phyloP scores from a whole-genome alignment of 2,797 vertebrate species.

The Hemitrygon akajei region DNA sequence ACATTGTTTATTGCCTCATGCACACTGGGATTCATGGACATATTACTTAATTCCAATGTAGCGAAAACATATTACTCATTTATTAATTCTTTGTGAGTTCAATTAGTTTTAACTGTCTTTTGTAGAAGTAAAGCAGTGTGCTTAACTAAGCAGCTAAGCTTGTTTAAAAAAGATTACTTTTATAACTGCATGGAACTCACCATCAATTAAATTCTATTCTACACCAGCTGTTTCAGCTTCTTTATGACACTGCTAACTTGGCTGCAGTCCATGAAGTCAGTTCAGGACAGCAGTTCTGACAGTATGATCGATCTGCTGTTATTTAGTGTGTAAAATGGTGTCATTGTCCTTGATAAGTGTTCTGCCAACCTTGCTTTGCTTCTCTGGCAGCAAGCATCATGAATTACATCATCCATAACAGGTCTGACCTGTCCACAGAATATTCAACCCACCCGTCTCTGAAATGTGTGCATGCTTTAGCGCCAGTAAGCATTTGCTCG shows the following conservation, averaged over 20 bases:
- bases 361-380: constrained; percentile 25
- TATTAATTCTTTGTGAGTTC: background rate
- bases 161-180: constrained; percentile 16
- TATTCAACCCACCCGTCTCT: background rate
- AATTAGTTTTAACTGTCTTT: too few relatives aligned
- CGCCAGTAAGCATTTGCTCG: background rate
- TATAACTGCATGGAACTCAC: background rate
- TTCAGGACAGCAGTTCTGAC: background rate
- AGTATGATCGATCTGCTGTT: constrained; percentile 26
- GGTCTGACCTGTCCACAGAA: background rate
- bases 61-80: background rate
- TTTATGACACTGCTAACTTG: constrained; percentile 3
- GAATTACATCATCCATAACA: constrained; percentile 29
- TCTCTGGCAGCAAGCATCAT: background rate
- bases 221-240: constrained; percentile 21
- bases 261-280: background rate
- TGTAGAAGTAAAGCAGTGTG: too few relatives aligned
- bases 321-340: background rate
- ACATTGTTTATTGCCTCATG: background rate
- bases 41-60: background rate
- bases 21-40: background rate
- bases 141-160: background rate
- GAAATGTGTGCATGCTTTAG: background rate
- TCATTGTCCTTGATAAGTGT: background rate
- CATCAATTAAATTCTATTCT: constrained; percentile 18